These are phyloP conservation scores for Calliphora vomitoria DNA, from an alignment of 2,888 invertebrate species.

Conservation along the genomic window DNA sequence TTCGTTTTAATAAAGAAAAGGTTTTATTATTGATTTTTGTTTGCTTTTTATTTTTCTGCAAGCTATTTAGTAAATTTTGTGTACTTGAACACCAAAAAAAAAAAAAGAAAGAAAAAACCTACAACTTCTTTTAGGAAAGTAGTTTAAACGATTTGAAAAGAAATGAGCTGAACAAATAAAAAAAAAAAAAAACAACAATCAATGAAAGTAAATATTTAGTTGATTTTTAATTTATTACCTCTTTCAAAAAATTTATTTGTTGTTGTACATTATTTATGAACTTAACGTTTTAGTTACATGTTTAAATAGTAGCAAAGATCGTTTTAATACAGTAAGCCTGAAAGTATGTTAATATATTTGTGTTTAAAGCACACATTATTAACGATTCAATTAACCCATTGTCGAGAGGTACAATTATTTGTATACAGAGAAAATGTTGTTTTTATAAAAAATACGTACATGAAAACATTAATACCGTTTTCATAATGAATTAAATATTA, in stretches of 20 bases:
- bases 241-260: not conserved
- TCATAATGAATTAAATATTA: no score
- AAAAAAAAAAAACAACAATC: not conserved
- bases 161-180: not conserved
- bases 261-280: not conserved
- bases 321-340: constrained; percentile 23
- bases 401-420: not conserved
- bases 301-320: not conserved
- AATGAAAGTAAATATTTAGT: constrained; percentile 9
- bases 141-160: constrained; percentile 23
- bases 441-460: no score
- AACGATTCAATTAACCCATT: constrained; percentile 21
- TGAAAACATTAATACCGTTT: no score
- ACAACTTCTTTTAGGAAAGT: not conserved
- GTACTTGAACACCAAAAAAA: not conserved
- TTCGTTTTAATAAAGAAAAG: not conserved
- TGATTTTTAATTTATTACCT: constrained; percentile 3
- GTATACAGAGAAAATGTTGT: no score
- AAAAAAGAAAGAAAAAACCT: not conserved
- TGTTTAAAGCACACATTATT: not conserved
- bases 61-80: not conserved
- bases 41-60: not conserved
- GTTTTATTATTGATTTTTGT: constrained; percentile 15
- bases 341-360: constrained; percentile 46
- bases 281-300: constrained; percentile 7